These are phyloP conservation scores for Nymphalis polychloros DNA, from an alignment of 2,888 invertebrate species.

Conservation along the genomic window DNA sequence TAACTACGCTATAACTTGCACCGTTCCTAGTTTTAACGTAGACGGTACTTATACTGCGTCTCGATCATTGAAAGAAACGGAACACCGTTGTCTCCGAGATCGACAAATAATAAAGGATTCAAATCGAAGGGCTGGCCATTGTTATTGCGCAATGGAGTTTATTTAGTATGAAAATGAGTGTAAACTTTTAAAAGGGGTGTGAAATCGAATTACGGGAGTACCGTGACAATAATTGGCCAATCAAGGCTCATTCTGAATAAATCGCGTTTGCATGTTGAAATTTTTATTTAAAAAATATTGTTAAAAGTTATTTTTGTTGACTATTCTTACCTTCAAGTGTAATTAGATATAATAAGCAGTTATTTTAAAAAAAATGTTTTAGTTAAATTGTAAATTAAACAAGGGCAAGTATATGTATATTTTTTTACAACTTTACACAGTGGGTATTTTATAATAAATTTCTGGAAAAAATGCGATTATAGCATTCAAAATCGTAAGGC, in stretches of 20 bases:
- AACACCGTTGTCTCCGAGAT: conserved; percentile 67
- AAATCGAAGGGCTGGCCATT: conserved; percentile 60
- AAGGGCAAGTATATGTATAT: background rate
- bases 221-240: conserved; percentile 43
- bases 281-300: conserved; percentile 14
- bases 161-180: conserved; percentile 67
- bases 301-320: background rate
- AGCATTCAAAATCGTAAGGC: conserved; percentile 52
- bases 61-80: conserved; percentile 61
- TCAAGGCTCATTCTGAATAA: conserved; percentile 38
- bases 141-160: conserved; percentile 62
- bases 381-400: background rate
- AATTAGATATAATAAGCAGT: background rate
- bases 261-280: conserved; percentile 28
- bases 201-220: conserved; percentile 43
- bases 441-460: background rate
- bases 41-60: conserved; percentile 42
- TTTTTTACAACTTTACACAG: background rate
- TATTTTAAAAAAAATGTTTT: background rate
- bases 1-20: no score
- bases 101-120: conserved; percentile 64
- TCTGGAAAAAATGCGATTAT: conserved; percentile 52
- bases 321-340: background rate
- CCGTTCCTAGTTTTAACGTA: no score
- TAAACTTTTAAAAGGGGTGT: conserved; percentile 51